Evolutionary conservation across 2,797 vertebrate genomes (phyloP), one percentile per base, ranked within the genome.

Genomic region (Zonotrichia albicollis): DNA sequence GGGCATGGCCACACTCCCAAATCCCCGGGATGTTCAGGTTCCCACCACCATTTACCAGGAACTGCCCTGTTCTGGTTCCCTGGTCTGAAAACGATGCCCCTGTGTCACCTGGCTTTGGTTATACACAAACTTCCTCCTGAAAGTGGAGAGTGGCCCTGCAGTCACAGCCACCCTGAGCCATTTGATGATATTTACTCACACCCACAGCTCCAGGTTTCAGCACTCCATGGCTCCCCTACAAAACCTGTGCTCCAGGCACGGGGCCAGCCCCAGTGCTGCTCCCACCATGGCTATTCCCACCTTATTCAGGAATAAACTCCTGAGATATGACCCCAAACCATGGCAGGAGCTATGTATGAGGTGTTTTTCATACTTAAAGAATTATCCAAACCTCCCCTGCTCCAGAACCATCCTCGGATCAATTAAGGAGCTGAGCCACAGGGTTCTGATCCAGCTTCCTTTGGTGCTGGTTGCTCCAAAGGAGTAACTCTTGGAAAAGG

Each of bases 231-330:
- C 29, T 57, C 34, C 34, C 75, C 83, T 13, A 15, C 51, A 34
- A 36, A 65, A 62, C 1, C 80, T 15, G 16, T 38, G 58, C 76
- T 32, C 42, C 9, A 20, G 86, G 43, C 68, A 38, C 1, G 1
- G 13, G 36, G 40, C 48, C 70, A 55, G 83, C 83, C 62, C 64
- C 83, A 48, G 88, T 2, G 51, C 80, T 74, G 77, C 73, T 75
- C 62, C 76, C 58, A 74, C 12, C 61, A 1, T 0, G 4, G 53
- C 2, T 9, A 13, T 7, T 18, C 16, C 27, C 10, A 6, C 42
- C 64, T 26, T 0, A 32, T 0, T 8, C 12, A 60, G 82, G 76
- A 73, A 62, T 0, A 3, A 65, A 22, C 40, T 17, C 11, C 0
- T 1, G 17, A 2, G 21, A 62, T 27, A 60, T 50, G 79, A 10